Conservation (phyloP, 2,797 vertebrate genomes). For the Arctocebus calabarensis region DNA sequence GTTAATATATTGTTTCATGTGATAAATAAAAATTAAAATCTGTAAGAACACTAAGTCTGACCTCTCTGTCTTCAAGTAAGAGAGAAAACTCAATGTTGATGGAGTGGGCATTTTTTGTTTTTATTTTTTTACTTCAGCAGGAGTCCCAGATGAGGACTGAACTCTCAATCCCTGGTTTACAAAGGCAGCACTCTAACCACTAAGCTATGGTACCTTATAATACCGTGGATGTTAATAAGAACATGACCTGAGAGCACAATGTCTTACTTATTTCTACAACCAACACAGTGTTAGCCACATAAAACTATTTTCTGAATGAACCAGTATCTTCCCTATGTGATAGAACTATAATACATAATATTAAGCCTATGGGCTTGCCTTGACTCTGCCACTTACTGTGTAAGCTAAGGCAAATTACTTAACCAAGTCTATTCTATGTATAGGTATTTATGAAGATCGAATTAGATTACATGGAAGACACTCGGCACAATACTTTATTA, state of each 20-base stretch:
- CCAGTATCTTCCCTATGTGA: background rate
- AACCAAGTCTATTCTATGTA: conserved; percentile 8
- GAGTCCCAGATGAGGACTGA: no score
- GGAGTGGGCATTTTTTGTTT: background rate
- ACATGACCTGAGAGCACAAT: background rate
- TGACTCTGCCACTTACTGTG: conserved; percentile 17
- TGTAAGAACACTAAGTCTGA: conserved; percentile 22
- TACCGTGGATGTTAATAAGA: background rate
- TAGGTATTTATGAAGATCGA: background rate
- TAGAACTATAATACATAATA: background rate
- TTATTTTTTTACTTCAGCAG: no score
- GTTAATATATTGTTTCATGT: conserved; percentile 33
- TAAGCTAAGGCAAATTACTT: background rate
- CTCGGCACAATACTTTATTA: background rate
- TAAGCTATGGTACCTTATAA: no score
- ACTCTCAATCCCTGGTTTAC: no score
- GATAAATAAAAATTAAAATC: conserved; percentile 59
- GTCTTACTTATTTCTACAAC: background rate
- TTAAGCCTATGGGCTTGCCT: background rate
- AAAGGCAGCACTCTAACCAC: no score
- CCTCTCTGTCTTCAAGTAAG: background rate
- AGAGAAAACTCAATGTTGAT: conserved; percentile 29
- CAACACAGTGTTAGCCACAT: background rate
- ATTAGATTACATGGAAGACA: background rate
- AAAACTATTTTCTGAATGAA: conserved; percentile 59